Percentiles rank a stretch among this genome's conserved stretches.
Evolutionary conservation across 2,113 vertebrate genomes (phyloP).

Genomic region (Erythrocercus mccallii): DNA sequence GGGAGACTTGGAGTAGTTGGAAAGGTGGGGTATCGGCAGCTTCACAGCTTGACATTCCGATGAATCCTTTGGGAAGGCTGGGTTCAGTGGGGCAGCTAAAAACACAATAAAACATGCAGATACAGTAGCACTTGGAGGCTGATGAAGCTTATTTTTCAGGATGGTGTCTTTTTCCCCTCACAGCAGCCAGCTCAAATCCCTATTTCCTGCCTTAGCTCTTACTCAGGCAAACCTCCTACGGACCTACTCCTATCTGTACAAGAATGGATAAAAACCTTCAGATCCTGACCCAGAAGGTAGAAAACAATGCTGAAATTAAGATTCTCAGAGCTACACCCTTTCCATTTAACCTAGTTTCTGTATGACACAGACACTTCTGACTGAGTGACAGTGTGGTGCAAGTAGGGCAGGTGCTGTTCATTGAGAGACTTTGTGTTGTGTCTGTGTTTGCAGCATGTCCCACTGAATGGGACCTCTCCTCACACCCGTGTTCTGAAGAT

Average conservation of each 20-base stretch:
- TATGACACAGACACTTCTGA: constrained; percentile 29
- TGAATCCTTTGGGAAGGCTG: neutral
- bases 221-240: neutral
- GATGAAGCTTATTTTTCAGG: neutral
- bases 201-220: neutral
- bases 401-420: neutral
- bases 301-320: neutral
- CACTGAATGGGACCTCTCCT: fast-evolving
- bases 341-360: constrained; percentile 48
- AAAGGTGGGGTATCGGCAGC: neutral
- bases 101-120: neutral
- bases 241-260: neutral
- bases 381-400: fast-evolving
- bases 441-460: neutral
- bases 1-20: neutral
- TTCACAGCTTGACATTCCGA: neutral
- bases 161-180: neutral
- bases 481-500: neutral
- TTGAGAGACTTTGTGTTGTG: neutral
- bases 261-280: neutral
- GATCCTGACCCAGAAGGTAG: neutral
- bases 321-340: neutral
- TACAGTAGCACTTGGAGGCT: neutral
- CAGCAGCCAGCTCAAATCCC: neutral
- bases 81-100: neutral